These are phyloP conservation scores for Sinella curviseta DNA, from an alignment of 1,140 invertebrate genomes.

Conservation along the genomic window DNA sequence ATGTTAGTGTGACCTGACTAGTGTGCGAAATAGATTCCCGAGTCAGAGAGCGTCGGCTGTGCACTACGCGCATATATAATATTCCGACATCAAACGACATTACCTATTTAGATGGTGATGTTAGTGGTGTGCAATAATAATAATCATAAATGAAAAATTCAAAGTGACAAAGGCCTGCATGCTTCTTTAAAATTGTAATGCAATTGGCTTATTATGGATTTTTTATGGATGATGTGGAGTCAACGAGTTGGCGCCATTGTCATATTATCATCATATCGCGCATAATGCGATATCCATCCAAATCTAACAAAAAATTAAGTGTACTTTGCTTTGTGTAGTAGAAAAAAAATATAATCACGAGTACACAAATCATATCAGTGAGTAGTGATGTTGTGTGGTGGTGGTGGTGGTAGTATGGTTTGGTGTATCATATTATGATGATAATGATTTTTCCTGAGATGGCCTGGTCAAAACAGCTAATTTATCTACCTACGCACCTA, in stretches of 20 bases:
- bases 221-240: background rate
- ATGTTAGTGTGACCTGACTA: too few relatives aligned
- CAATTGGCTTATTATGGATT: background rate
- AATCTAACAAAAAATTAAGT: background rate
- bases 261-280: background rate
- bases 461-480: background rate
- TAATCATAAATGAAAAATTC: background rate
- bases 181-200: too few relatives aligned
- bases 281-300: background rate
- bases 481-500: slow-evolving; percentile 3
- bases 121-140: too few relatives aligned
- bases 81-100: background rate
- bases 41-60: too few relatives aligned
- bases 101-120: background rate
- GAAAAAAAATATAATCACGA: background rate
- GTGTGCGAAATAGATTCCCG: too few relatives aligned
- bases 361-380: background rate
- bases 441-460: background rate
- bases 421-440: too few relatives aligned
- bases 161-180: background rate
- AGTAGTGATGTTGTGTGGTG: background rate
- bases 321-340: background rate
- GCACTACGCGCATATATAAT: too few relatives aligned
- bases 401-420: too few relatives aligned
- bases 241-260: slow-evolving; percentile 7